A percentile compares a stretch with the other conserved stretches of the same genome.
Conservation (phyloP, 2,888 invertebrate genomes). For the Patella caerulea region DNA sequence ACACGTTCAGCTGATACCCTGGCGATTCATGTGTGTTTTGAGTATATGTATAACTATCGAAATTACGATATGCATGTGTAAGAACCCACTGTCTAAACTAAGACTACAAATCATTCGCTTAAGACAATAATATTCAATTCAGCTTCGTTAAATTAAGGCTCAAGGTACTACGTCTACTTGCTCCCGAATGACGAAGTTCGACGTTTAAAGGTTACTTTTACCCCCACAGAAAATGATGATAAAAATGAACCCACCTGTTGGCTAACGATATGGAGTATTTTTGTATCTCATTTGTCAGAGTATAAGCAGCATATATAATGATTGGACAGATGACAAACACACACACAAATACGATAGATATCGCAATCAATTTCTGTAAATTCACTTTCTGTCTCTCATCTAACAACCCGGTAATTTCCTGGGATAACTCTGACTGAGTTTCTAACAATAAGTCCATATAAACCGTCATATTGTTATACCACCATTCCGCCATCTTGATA, state of each 20-base stretch:
- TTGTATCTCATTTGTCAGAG: slow-evolving; percentile 63
- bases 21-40: too few relatives aligned
- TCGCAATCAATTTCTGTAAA: slow-evolving; percentile 54
- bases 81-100: too few relatives aligned
- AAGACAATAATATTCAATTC: too few relatives aligned
- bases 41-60: too few relatives aligned
- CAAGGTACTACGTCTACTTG: background rate
- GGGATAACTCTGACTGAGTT: slow-evolving; percentile 32
- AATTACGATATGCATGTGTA: too few relatives aligned
- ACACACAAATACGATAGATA: slow-evolving; percentile 56
- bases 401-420: slow-evolving; percentile 36
- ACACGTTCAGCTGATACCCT: too few relatives aligned
- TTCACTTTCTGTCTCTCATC: slow-evolving; percentile 44
- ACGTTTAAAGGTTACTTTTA: background rate
- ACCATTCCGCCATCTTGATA: slow-evolving; percentile 48
- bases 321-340: slow-evolving; percentile 58
- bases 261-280: slow-evolving; percentile 61
- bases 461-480: slow-evolving; percentile 60
- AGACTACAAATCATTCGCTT: too few relatives aligned
- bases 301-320: slow-evolving; percentile 61
- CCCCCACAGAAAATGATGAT: background rate
- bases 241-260: slow-evolving; percentile 46
- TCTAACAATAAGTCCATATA: slow-evolving; percentile 40
- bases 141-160: too few relatives aligned
- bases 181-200: background rate